Evolutionary conservation across 2,888 invertebrate species (phyloP).

Genomic region (Chrysodeixis includens): DNA sequence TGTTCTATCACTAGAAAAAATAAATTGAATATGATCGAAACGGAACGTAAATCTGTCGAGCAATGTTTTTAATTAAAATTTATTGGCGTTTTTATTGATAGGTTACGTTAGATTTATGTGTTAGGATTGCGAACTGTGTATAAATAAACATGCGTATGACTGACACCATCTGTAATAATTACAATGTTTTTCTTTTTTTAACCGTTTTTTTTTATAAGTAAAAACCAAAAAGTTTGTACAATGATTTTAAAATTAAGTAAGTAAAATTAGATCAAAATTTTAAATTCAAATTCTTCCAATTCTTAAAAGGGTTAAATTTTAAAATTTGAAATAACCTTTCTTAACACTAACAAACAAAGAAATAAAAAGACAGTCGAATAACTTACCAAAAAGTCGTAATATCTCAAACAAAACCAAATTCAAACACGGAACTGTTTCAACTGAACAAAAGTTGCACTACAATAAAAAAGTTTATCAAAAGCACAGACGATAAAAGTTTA

Average conservation of each 20-base stretch:
- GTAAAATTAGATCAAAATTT: background rate
- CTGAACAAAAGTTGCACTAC: constrained; percentile 35
- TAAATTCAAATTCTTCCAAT: too few species aligned
- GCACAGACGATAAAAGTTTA: constrained; percentile 33
- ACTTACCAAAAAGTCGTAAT: constrained; percentile 51
- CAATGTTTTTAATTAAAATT: constrained; percentile 27
- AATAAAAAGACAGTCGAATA: constrained; percentile 16
- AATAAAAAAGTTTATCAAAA: constrained; percentile 34
- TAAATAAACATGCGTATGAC: constrained; percentile 22
- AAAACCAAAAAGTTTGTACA: background rate
- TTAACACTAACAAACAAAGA: too few species aligned
- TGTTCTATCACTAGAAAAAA: constrained; percentile 8
- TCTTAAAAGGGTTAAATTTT: too few species aligned
- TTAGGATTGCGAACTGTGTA: constrained; percentile 3
- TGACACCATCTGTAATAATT: constrained; percentile 6
- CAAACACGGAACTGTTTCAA: constrained; percentile 44
- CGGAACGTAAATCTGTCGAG: constrained; percentile 12
- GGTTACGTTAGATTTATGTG: constrained; percentile 26
- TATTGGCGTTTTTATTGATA: constrained; percentile 25
- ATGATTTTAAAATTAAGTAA: background rate
- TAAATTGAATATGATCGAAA: constrained; percentile 18
- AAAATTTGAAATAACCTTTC: too few species aligned
- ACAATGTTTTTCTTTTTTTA: background rate
- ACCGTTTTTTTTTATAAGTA: background rate
- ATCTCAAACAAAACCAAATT: constrained; percentile 31